Evolutionary conservation across 2,113 vertebrate species (phyloP), one percentile per base, ranked within the genome.

Genomic region (Porphyrio hochstetteri): DNA sequence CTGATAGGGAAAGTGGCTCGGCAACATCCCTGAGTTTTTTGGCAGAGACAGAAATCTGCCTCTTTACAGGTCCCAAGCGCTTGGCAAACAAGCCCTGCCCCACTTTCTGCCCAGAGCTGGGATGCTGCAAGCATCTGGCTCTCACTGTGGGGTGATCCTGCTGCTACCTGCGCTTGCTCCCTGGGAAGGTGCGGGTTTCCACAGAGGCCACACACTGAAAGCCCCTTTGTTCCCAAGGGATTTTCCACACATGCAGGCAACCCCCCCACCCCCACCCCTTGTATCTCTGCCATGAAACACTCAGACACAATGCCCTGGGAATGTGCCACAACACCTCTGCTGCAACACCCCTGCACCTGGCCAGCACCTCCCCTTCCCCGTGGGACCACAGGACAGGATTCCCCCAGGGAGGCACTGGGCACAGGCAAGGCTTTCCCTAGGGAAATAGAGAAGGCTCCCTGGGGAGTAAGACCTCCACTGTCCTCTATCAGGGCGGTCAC

Each of bases 71-170:
- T 57, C 80, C 40, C 81, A 69, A 23, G 53, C 65, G 70, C 74
- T 68, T 28, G 15, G 70, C 86, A 93, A 91, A 84, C 65, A 82
- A 61, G 12, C 44, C 77, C 44, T 80, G 77, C 63, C 44, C 70
- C 25, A 13, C 67, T 61, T 86, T 53, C 63, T 15, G 3, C 36
- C 50, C 53, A 28, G 29, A 56, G 52, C 69, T 84, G 18, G 35
- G 78, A 57, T 85, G 61, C 61, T 90, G 76, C 79, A 90, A 95
- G 74, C 50, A 64, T 12, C 74, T 77, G 65, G 80, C 88, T 92
- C 40, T 75, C 29, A 25, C 60, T 35, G 63, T 36, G 63, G 52
- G 25, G 18, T 31, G 83, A 74, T 64, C 29, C 69, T 53, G 50
- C 3, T 2, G 1, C 52, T 48, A 75, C 74, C 44, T 78, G 65